These are phyloP conservation scores for Coptodon bakossiorum DNA, from an alignment of 2,113 vertebrate genomes.

Conservation along the genomic window DNA sequence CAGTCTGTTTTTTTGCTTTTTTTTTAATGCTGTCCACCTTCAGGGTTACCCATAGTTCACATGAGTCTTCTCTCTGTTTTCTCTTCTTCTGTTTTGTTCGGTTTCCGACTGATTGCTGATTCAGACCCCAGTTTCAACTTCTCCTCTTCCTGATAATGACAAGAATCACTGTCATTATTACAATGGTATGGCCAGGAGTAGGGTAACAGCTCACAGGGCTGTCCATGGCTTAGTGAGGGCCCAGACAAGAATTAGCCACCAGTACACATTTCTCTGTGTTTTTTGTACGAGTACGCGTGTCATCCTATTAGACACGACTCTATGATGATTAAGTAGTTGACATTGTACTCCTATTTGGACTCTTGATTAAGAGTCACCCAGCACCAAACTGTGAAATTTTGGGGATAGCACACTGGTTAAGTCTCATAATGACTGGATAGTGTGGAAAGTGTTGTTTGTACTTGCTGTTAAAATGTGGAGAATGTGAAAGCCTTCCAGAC, in stretches of 20 bases:
- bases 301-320: not conserved
- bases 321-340: not conserved
- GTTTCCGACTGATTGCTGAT: slow-evolving; percentile 63
- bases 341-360: not conserved
- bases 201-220: slow-evolving; percentile 55
- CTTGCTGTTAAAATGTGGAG: not conserved
- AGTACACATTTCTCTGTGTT: slow-evolving; percentile 39
- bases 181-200: slow-evolving; percentile 54
- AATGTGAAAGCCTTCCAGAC: slow-evolving; percentile 21
- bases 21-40: slow-evolving; percentile 39
- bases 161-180: slow-evolving; percentile 76
- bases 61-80: slow-evolving; percentile 63
- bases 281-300: not conserved
- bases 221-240: slow-evolving; percentile 51
- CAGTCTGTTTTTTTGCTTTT: not conserved
- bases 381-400: slow-evolving; percentile 1
- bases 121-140: slow-evolving; percentile 77
- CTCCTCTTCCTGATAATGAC: slow-evolving; percentile 79
- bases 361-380: not conserved
- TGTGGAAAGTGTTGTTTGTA: not conserved
- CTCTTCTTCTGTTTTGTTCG: slow-evolving; percentile 62
- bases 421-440: not conserved
- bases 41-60: slow-evolving; percentile 51
- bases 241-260: slow-evolving; percentile 42
- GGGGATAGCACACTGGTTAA: not conserved